Evolutionary conservation across 2,113 vertebrate genomes (phyloP).

Genomic region (Ptyas mucosa): DNA sequence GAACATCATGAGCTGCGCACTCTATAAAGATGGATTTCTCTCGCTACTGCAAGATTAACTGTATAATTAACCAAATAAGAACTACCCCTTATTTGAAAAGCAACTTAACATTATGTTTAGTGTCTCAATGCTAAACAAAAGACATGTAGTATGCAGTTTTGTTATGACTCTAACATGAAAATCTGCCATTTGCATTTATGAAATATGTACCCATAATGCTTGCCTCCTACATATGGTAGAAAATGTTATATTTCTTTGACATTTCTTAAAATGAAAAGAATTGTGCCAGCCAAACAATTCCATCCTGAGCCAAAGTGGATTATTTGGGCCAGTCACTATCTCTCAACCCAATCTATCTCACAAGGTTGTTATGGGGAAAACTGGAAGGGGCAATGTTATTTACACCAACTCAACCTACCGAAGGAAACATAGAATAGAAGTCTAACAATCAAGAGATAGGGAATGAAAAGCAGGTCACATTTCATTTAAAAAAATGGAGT

Average conservation of each 20-base stretch:
- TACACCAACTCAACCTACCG: too few relatives aligned
- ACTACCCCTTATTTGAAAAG: background rate
- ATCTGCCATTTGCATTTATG: background rate
- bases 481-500: constrained; percentile 1
- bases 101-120: background rate
- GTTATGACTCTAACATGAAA: background rate
- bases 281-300: background rate
- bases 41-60: background rate
- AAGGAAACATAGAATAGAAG: too few relatives aligned
- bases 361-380: too few relatives aligned
- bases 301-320: too few relatives aligned
- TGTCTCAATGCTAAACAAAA: background rate
- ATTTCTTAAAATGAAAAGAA: background rate
- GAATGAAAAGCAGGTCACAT: background rate
- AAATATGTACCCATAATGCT: background rate
- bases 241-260: background rate
- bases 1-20: background rate
- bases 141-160: too few relatives aligned
- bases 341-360: too few relatives aligned
- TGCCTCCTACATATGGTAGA: background rate
- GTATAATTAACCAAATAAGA: background rate
- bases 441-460: background rate
- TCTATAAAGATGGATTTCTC: background rate
- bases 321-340: too few relatives aligned
- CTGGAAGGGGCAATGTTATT: too few relatives aligned